A percentile compares a stretch with the other conserved stretches of the same genome.
Conservation (phyloP, 2,888 invertebrate genomes). For the Archaeoteleia sp. region DNA sequence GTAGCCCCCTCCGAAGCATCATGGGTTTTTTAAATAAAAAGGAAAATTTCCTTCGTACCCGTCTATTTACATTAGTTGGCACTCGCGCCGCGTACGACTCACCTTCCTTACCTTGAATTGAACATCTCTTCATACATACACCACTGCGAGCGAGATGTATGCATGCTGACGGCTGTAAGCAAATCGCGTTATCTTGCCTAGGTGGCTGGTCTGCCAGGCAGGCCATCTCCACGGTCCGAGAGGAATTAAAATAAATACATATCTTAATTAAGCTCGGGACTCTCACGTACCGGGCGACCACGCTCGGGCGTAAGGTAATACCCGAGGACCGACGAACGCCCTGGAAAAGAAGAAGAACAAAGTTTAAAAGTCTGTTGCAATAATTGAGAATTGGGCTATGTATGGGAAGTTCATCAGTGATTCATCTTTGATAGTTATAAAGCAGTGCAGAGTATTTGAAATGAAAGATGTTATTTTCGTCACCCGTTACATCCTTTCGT, state of each 20-base stretch:
- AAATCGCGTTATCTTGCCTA: conserved; percentile 71
- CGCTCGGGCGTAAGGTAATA: conserved; percentile 45
- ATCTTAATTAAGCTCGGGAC: conserved; percentile 72
- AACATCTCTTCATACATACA: conserved; percentile 65
- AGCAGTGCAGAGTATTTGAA: too few relatives aligned
- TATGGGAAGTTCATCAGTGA: too few relatives aligned
- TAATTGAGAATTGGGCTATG: too few relatives aligned
- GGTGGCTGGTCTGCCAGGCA: conserved; percentile 58
- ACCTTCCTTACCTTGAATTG: conserved; percentile 68
- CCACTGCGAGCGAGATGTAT: conserved; percentile 59
- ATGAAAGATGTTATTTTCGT: conserved; percentile 10
- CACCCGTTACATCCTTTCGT: conserved; percentile 51
- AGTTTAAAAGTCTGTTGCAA: too few relatives aligned
- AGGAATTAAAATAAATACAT: conserved; percentile 74
- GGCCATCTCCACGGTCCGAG: conserved; percentile 65
- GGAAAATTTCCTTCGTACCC: conserved; percentile 56
- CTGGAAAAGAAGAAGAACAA: neutral
- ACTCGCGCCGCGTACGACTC: conserved; percentile 56
- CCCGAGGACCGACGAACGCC: conserved; percentile 21
- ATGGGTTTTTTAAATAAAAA: conserved; percentile 55
- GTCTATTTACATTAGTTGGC: conserved; percentile 61
- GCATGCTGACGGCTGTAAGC: conserved; percentile 67
- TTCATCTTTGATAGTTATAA: too few relatives aligned
- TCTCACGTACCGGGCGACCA: conserved; percentile 62
- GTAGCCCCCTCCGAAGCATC: conserved; percentile 51